Evolutionary conservation across 2,888 invertebrate genomes (phyloP), one percentile per base, ranked within the genome.

Genomic region (Cantharis rufa): DNA sequence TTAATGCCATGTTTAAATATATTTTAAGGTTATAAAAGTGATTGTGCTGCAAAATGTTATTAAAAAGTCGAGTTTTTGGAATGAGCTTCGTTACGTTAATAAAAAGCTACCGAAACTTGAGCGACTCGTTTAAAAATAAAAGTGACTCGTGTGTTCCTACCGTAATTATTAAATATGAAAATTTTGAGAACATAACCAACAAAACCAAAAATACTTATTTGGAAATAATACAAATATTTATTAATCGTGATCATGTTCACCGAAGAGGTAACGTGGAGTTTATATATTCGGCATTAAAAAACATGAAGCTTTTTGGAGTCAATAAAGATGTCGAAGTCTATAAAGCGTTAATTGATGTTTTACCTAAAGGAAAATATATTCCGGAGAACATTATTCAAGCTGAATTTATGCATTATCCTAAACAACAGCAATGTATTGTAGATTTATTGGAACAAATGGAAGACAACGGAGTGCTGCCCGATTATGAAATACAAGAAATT

Each of bases 371-470:
- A 64, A 94, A 92, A 87, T 94, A 97, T 88, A 92, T 98, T 80
- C 93, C 99, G 0, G 89, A 89, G 48, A 97, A 95, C 86, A 89
- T 93, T 64, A 93, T 96, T 87, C 96, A 98, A 90, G 92, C 94
- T 0, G 96, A 97, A 87, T 95, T 98, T 83, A 92, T 94, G 92
- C 97, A 98, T 87, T 98, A 95, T 89, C 98, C 98, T 0, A 96
- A 96, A 86, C 99, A 99, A 85, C 99, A 99, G 84, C 94, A 97
- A 79, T 96, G 97, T 88, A 94, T 94, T 62, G 92, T 98, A 15
- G 95, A 95, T 86, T 86, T 99, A 72, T 88, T 98, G 24, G 94
- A 96, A 83, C 94, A 97, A 90, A 99, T 99, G 99, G 98, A 99
- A 90, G 92, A 94, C 81, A 93, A 96, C 88, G 94, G 96, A 79